Evolutionary conservation across 2,113 vertebrate genomes (phyloP), one percentile per base, ranked within the genome.

Genomic region (Porphyrio hochstetteri): DNA sequence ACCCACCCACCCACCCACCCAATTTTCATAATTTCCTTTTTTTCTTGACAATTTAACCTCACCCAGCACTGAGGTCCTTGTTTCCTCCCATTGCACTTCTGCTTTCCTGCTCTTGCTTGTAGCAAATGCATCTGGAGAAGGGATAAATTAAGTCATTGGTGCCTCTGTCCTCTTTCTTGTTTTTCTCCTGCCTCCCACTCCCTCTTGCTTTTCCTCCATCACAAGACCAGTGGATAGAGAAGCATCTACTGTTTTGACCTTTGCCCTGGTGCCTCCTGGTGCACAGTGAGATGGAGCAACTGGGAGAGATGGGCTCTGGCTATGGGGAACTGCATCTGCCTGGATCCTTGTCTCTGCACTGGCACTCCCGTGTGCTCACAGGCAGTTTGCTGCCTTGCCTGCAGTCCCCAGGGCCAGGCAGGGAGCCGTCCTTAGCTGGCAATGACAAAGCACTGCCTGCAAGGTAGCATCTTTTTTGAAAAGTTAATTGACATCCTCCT

Each of bases 251-350:
- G 48, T 5, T 38, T 56, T 55, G 46, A 20, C 35, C 1, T 46
- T 42, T 84, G 69, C 42, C 38, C 61, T 31, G 65, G 31, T 67
- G 40, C 36, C 40, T 53, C 17, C 29, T 59, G 7, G 33, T 2
- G 2, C 63, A 8, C 11, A 29, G 48, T 0, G 16, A 35, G 9
- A 2, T 3, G 46, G 46, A 71, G 70, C 70, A 33, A 3, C 0
- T 0, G 61, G n/a, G 13, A 0, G 25, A 57, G 61, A 31, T 6
- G 16, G 6, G 25, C 35, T 23, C 35, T n/a, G 69, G 19, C 35
- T 44, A 27, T 0, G 2, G 74, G 55, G 19, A 63, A 1, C 42
- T 16, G 28, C 40, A 44, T 14, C 8, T 0, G 0, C 28, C 42
- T 3, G 25, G 35, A 20, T 65, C 59, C 44, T 84, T 10, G 2